These are phyloP conservation scores for Sitobion miscanthi DNA, from an alignment of 1,140 invertebrate genomes.

Conservation along the genomic window DNA sequence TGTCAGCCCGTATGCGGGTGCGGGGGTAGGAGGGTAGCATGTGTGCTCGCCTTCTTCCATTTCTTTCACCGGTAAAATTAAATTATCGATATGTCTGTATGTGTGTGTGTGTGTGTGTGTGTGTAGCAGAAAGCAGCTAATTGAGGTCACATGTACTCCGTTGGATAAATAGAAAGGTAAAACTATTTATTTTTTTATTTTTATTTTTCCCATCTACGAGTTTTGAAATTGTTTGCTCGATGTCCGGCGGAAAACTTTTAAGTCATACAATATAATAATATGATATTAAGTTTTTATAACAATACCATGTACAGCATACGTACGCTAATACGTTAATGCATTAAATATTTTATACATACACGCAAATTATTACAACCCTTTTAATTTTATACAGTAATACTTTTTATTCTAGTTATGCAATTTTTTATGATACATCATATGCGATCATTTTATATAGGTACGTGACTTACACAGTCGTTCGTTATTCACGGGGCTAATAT, in stretches of 20 bases:
- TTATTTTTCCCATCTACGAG: not conserved
- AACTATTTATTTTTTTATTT: not conserved
- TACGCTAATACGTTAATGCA: not conserved
- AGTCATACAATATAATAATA: not conserved
- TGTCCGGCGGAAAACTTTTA: not conserved
- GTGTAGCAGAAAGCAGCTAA: not conserved
- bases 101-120: not conserved
- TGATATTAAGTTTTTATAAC: not conserved
- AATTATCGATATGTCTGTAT: not conserved
- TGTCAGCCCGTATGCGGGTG: not conserved
- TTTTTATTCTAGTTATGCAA: not conserved
- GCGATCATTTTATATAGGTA: no score
- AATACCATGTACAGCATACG: not conserved
- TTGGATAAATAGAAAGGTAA: not conserved
- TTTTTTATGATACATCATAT: not conserved
- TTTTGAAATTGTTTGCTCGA: slow-evolving; percentile 30
- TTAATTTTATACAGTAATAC: slow-evolving; percentile 1
- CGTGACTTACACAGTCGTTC: not conserved
- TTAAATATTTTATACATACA: not conserved
- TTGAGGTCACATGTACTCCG: slow-evolving; percentile 19
- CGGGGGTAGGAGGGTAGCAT: no score
- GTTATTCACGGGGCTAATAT: not conserved
- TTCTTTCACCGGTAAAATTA: slow-evolving; percentile 12
- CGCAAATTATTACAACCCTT: not conserved
- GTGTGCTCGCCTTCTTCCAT: not conserved